A percentile compares a stretch with the other conserved stretches of the same genome.
phyloP scores from a whole-genome alignment of 2,888 invertebrate genomes.

The Diabrotica balteata region DNA sequence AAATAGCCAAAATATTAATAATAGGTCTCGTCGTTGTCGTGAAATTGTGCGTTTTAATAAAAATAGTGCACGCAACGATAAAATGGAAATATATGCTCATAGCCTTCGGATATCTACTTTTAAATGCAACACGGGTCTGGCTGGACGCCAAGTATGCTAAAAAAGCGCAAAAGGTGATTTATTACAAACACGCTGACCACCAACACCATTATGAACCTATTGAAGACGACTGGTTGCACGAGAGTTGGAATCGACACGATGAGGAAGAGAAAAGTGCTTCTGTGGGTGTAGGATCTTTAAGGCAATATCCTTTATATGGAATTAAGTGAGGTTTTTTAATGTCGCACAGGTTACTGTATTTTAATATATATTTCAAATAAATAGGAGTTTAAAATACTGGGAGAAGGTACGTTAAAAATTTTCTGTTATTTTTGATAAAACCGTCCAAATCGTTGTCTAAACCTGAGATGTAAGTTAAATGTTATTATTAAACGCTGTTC shows the following conservation, averaged over 20 bases:
- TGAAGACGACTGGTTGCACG: conserved; percentile 62
- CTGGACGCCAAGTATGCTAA: conserved; percentile 74
- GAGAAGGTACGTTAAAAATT: too few species aligned
- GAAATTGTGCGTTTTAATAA: conserved; percentile 74
- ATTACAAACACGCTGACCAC: conserved; percentile 83
- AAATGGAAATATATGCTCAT: conserved; percentile 80
- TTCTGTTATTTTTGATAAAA: too few species aligned
- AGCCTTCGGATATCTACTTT: conserved; percentile 71
- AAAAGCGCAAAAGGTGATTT: conserved; percentile 76
- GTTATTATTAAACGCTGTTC: too few species aligned
- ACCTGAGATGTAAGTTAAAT: too few species aligned
- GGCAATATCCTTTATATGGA: not conserved
- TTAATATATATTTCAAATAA: too few species aligned
- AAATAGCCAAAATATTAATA: conserved; percentile 71
- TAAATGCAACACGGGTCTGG: conserved; percentile 77
- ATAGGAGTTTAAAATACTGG: too few species aligned
- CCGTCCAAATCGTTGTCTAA: too few species aligned
- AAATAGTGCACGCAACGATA: conserved; percentile 74
- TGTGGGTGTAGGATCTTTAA: not conserved
- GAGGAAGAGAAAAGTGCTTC: conserved; percentile 6
- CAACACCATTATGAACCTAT: conserved; percentile 76
- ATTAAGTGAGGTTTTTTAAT: too few species aligned
- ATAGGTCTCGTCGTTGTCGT: conserved; percentile 74
- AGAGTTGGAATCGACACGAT: conserved; percentile 30
- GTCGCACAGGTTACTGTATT: too few species aligned